These are phyloP conservation scores for Gila orcuttii DNA, from an alignment of 2,113 vertebrate genomes.

Conservation along the genomic window DNA sequence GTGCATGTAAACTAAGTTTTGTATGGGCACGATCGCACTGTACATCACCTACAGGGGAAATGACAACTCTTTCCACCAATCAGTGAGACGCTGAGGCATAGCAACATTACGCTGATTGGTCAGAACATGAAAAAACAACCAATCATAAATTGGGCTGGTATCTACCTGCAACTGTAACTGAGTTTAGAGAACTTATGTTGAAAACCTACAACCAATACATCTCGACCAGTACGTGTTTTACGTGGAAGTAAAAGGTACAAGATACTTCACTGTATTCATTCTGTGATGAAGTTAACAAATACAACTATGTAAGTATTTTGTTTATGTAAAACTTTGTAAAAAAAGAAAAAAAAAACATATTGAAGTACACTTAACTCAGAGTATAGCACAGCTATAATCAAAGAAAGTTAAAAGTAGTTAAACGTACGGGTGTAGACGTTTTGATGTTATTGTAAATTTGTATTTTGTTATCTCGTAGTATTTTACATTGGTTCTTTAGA, in stretches of 20 bases:
- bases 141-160: constrained; percentile 16
- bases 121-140: not conserved
- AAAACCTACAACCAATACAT: too few relatives aligned
- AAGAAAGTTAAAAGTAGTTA: too few relatives aligned
- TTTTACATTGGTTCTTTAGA: not conserved
- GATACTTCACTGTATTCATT: not conserved
- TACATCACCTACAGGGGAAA: constrained; percentile 39
- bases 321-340: not conserved
- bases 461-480: not conserved
- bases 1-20: constrained; percentile 74
- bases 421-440: not conserved
- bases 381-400: not conserved
- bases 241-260: not conserved
- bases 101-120: constrained; percentile 74
- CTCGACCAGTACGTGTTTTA: too few relatives aligned
- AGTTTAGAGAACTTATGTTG: not conserved
- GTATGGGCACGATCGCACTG: constrained; percentile 49
- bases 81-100: constrained; percentile 62
- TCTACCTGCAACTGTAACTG: constrained; percentile 41
- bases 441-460: not conserved
- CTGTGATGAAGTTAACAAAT: not conserved
- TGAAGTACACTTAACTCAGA: not conserved
- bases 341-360: not conserved
- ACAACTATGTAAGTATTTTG: not conserved
- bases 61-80: constrained; percentile 70